Evolutionary conservation across 2,113 vertebrate genomes (phyloP), one percentile per base, ranked within the genome.

Genomic region (Monarcha castaneiventris): DNA sequence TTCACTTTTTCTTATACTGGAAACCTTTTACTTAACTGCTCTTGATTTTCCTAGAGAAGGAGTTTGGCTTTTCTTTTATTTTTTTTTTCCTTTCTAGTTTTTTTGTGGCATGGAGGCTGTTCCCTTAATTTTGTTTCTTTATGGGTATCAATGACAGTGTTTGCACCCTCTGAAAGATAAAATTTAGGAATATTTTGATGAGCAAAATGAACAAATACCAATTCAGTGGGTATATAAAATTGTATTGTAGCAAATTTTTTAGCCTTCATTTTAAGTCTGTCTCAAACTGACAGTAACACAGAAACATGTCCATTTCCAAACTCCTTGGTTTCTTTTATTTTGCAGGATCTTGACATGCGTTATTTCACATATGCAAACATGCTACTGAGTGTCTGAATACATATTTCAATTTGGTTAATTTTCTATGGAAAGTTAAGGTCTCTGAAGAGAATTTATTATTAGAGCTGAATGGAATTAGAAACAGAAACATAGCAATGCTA

Each of bases 391-490:
- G 16, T 80, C 56, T 84, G 59, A 78, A 68, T 62, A 30, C 8
- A 11, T 55, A 13, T 58, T 71, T 16, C 3, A 5, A 62, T 84
- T 84, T 83, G 15, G 15, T 48, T 91, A 63, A 59, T 72, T 84
- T 89, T 77, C 37, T 66, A 20, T 51, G 35, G 26, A 44, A 66
- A 83, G n/a, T 58, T 54, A 51, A 41, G 8, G 21, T 82, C 25
- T 62, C 48, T 56, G 21, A 85, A 89, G 71, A 79, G 17, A 92
- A 87, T 71, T 82, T 89, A 67, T 84, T 90, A 68, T 58, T 76
- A 87, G 51, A 84, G 11, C 20, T 78, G 71, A 77, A 71, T 81
- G 32, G 72, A 94, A 84, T 72, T 84, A 81, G 49, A 92, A 84
- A 22, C 37, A 77, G 59, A 89, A 93, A 56, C 6, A 54, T 4